Conservation (phyloP, 2,888 invertebrate species). For the Hydropsyche betteni region DNA sequence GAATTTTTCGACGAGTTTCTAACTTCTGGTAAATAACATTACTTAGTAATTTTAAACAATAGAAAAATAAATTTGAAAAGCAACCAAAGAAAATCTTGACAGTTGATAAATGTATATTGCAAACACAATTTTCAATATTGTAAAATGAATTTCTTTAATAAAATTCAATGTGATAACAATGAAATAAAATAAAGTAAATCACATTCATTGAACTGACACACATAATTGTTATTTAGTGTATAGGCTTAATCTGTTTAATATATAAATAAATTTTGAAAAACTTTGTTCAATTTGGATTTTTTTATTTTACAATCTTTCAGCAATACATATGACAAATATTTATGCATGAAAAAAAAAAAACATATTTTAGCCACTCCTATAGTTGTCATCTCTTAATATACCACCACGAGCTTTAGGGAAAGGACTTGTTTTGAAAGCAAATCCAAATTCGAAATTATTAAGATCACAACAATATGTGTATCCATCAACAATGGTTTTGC, state of each 20-base stretch:
- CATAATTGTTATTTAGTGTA: no score
- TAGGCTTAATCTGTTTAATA: no score
- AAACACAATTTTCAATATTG: background rate
- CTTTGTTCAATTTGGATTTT: no score
- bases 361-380: constrained; percentile 39
- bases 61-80: background rate
- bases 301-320: no score
- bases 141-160: background rate
- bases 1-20: constrained; percentile 69
- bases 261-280: no score
- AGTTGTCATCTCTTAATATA: constrained; percentile 48
- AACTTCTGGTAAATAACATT: constrained; percentile 37
- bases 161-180: background rate
- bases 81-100: constrained; percentile 6
- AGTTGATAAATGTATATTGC: background rate
- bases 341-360: background rate
- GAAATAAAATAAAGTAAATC: background rate
- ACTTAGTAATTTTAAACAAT: constrained; percentile 3
- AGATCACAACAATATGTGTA: constrained; percentile 52
- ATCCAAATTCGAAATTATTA: constrained; percentile 50
- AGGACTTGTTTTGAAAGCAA: constrained; percentile 50
- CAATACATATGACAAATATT: no score
- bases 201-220: no score
- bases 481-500: constrained; percentile 50
- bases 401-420: constrained; percentile 50